Percentiles rank a stretch among this genome's conserved stretches.
phyloP scores from a whole-genome alignment of 2,797 vertebrate genomes.

The Acestrorhynchus altus region DNA sequence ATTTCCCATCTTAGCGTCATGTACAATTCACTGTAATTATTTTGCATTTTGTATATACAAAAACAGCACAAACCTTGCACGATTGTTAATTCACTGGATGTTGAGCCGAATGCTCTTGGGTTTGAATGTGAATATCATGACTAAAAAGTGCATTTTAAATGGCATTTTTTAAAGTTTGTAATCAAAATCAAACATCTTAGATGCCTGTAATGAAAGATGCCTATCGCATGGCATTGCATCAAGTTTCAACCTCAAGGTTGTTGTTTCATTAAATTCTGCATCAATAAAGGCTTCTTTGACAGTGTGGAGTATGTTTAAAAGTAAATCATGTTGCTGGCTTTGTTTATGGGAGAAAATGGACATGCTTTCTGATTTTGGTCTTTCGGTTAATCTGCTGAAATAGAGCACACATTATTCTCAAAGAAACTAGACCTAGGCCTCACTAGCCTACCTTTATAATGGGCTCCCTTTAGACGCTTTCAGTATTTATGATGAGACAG shows the following conservation, averaged over 20 bases:
- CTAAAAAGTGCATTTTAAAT: neutral
- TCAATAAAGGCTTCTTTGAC: neutral
- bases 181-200: too few relatives aligned
- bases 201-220: neutral
- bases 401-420: slow-evolving; percentile 55
- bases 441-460: slow-evolving; percentile 43
- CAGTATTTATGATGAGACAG: slow-evolving; percentile 59
- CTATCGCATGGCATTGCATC: neutral
- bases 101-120: neutral
- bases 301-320: slow-evolving; percentile 3
- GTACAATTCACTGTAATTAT: slow-evolving; percentile 42
- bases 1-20: slow-evolving; percentile 50
- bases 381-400: slow-evolving; percentile 62
- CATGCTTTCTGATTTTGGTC: slow-evolving; percentile 55
- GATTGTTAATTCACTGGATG: neutral
- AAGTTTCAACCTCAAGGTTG: neutral
- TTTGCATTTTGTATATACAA: slow-evolving; percentile 30
- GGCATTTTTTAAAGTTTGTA: too few relatives aligned
- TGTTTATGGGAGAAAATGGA: slow-evolving; percentile 37
- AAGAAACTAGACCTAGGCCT: slow-evolving; percentile 49
- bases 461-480: slow-evolving; percentile 53
- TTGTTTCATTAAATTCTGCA: neutral
- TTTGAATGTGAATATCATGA: neutral
- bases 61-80: neutral
- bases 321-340: slow-evolving; percentile 55